Evolutionary conservation across 2,888 invertebrate species (phyloP).

Genomic region (Ochropleura plecta): DNA sequence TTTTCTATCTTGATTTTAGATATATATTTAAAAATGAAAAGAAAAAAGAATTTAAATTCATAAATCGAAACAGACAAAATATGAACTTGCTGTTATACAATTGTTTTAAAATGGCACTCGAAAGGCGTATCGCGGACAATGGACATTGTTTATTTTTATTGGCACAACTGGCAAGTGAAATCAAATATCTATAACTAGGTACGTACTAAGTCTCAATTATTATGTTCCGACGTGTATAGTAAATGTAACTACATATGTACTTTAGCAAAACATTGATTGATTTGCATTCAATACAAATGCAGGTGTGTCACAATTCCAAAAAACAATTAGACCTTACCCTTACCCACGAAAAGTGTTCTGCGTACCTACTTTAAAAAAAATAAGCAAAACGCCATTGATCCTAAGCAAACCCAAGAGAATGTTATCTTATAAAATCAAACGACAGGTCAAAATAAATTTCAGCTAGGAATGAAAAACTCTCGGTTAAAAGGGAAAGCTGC

Average conservation of each 20-base stretch:
- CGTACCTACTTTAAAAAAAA: neutral
- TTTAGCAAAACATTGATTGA: conserved; percentile 4
- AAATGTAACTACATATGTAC: neutral
- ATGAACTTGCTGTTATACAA: neutral
- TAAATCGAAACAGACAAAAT: neutral
- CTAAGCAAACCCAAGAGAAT: no score
- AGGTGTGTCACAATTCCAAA: neutral
- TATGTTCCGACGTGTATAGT: neutral
- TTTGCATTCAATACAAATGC: conserved; percentile 3
- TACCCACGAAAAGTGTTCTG: neutral
- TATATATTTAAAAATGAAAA: no score
- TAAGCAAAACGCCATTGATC: neutral
- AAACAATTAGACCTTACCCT: neutral
- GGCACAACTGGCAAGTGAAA: conserved; percentile 3
- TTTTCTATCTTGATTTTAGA: neutral
- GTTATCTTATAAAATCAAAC: neutral
- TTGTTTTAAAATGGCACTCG: conserved; percentile 11
- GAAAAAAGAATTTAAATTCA: no score
- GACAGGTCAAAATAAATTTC: no score
- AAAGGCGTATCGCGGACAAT: neutral
- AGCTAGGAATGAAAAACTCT: neutral
- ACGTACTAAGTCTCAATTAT: neutral
- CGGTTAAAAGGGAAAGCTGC: neutral
- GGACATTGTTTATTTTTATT: conserved; percentile 16
- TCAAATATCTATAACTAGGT: conserved; percentile 8